These are phyloP conservation scores for Hiodon tergisus DNA, from an alignment of 2,113 vertebrate species.

Conservation along the genomic window DNA sequence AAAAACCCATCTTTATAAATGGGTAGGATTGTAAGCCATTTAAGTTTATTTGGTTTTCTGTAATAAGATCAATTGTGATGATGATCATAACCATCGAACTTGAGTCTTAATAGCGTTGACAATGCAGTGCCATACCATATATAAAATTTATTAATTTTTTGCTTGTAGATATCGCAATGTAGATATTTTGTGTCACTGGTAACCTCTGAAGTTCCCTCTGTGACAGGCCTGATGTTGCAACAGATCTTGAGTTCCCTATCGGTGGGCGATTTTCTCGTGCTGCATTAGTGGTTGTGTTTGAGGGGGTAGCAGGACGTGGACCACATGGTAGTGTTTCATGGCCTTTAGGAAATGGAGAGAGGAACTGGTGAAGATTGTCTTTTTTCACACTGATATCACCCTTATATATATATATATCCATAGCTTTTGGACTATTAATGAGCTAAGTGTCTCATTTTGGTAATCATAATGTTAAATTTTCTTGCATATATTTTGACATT, in stretches of 20 bases:
- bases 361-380: slow-evolving; percentile 54
- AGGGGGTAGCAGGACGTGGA: slow-evolving; percentile 48
- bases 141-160: too few relatives aligned
- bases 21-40: too few relatives aligned
- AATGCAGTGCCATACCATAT: too few relatives aligned
- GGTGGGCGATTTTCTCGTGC: neutral
- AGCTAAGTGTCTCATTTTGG: neutral
- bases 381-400: slow-evolving; percentile 22
- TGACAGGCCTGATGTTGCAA: neutral
- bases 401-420: slow-evolving; percentile 20
- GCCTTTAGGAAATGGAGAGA: slow-evolving; percentile 56
- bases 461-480: neutral
- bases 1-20: too few relatives aligned
- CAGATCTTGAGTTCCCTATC: neutral
- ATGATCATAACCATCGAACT: too few relatives aligned
- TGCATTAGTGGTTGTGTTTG: neutral
- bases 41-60: too few relatives aligned
- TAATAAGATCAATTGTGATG: too few relatives aligned
- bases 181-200: neutral
- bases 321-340: slow-evolving; percentile 46
- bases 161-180: too few relatives aligned
- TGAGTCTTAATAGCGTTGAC: neutral
- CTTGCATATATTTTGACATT: too few relatives aligned
- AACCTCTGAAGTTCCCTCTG: neutral
- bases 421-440: slow-evolving; percentile 18